phyloP scores from a whole-genome alignment of 2,888 invertebrate species.

The Bombylius discolor region DNA sequence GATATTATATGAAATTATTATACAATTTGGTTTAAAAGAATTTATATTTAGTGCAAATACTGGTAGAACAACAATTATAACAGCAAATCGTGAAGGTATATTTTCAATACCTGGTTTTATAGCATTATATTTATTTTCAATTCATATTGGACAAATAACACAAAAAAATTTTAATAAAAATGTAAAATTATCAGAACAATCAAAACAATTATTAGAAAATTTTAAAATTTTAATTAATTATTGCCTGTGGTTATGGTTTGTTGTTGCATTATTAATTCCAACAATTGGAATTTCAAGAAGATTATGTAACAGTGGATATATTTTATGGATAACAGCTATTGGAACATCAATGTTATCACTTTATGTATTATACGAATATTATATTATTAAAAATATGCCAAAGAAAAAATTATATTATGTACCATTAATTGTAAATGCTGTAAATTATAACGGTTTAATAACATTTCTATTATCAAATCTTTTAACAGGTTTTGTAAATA shows the following conservation, averaged over 20 bases:
- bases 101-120: constrained; percentile 75
- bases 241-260: background rate
- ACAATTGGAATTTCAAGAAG: background rate
- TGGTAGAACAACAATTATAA: constrained; percentile 47
- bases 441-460: constrained; percentile 70
- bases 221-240: background rate
- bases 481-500: constrained; percentile 71
- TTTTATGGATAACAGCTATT: background rate
- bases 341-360: constrained; percentile 41
- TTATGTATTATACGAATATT: constrained; percentile 37
- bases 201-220: background rate
- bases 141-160: constrained; percentile 36
- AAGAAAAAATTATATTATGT: constrained; percentile 18
- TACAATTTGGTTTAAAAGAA: constrained; percentile 48
- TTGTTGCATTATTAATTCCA: background rate
- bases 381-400: background rate
- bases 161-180: background rate
- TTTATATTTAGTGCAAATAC: constrained; percentile 52
- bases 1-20: constrained; percentile 50
- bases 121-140: constrained; percentile 65
- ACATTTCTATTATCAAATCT: constrained; percentile 77
- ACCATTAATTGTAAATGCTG: constrained; percentile 44
- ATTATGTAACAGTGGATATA: background rate
- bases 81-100: constrained; percentile 86
- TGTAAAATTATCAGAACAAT: background rate